Evolutionary conservation across 2,113 vertebrate species (phyloP), one percentile per base, ranked within the genome.

Genomic region (Pseudolaguvia tuberculata): DNA sequence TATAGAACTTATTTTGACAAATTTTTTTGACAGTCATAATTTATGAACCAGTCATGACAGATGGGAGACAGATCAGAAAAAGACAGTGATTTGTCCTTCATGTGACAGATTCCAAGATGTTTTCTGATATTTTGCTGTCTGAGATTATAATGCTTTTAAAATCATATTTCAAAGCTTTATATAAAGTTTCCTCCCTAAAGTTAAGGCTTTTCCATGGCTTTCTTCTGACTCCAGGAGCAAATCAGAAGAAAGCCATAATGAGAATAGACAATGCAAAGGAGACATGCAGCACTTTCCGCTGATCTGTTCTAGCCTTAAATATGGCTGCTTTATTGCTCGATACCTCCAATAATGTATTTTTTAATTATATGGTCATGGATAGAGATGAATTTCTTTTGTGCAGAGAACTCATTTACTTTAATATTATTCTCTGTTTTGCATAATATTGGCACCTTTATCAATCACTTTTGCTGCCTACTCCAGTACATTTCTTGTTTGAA

Each of bases 161-260:
- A 66, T 66, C 58, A 71, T 20, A n/a, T 57, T 58, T 23, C 15
- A 15, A 25, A 18, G n/a, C 21, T 18, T 42, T 66, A 27, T 50
- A 66, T 52, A 18, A 45, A 35, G 59, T 52, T 53, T 48, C 59
- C 25, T 63, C 47, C 9, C n/a, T 73, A 50, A 25, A 23, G 47
- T 53, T 61, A 48, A 18, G 14, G 21, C 63, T 27, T 66, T 48
- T 9, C 63, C 11, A 21, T 42, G 48, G 63, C 48, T 42, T 61
- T 55, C 23, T 5, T 14, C 55, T 59, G 59, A 74, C 59, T 72
- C 56, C n/a, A 27, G 59, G 17, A 69, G 65, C 74, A 59, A 27
- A 52, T 47, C 59, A 42, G 39, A 55, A 53, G 21, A 20, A 52
- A 5, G 67, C 68, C 56, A 42, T 1, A 4, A 63, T 63, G 45